Percentiles rank a stretch among this genome's conserved stretches.
phyloP scores from a whole-genome alignment of 2,888 invertebrate species.

The Oscheius sp. region DNA sequence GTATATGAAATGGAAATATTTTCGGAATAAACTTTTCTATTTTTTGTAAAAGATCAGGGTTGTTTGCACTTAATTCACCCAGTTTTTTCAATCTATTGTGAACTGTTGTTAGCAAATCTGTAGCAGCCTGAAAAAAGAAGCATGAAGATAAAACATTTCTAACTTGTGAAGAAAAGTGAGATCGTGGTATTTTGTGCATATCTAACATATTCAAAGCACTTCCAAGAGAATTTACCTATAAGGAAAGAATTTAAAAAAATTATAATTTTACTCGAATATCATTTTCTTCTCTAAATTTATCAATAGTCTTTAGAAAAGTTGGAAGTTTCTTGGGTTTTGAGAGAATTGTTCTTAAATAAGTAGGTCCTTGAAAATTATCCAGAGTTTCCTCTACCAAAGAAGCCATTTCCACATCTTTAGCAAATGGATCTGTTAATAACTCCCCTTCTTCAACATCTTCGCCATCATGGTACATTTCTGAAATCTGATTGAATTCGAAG shows the following conservation, averaged over 20 bases:
- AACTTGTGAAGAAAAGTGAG: slow-evolving; percentile 95
- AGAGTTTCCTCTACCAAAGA: neutral
- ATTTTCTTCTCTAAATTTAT: slow-evolving; percentile 91
- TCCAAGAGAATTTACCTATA: slow-evolving; percentile 71
- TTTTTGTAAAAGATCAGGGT: neutral
- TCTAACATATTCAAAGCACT: slow-evolving; percentile 91
- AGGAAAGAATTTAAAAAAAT: neutral
- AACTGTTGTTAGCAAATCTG: slow-evolving; percentile 1
- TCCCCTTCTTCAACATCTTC: neutral
- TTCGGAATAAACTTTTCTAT: slow-evolving; percentile 26
- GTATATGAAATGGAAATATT: slow-evolving; percentile 7
- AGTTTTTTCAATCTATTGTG: neutral
- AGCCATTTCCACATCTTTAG: slow-evolving; percentile 5
- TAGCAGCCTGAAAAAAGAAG: slow-evolving; percentile 5
- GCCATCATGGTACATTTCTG: neutral
- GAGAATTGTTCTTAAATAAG: slow-evolving; percentile 6
- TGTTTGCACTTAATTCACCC: neutral
- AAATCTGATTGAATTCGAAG: too few species aligned
- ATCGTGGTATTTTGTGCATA: slow-evolving; percentile 87
- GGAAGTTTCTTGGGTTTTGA: slow-evolving; percentile 30
- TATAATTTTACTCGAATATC: slow-evolving; percentile 77
- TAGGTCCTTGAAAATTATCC: slow-evolving; percentile 5
- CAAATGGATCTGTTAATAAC: neutral
- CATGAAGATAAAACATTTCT: neutral
- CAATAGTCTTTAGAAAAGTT: slow-evolving; percentile 90